Conservation (phyloP, 1,140 invertebrate species). For the Euwallacea fornicatus region DNA sequence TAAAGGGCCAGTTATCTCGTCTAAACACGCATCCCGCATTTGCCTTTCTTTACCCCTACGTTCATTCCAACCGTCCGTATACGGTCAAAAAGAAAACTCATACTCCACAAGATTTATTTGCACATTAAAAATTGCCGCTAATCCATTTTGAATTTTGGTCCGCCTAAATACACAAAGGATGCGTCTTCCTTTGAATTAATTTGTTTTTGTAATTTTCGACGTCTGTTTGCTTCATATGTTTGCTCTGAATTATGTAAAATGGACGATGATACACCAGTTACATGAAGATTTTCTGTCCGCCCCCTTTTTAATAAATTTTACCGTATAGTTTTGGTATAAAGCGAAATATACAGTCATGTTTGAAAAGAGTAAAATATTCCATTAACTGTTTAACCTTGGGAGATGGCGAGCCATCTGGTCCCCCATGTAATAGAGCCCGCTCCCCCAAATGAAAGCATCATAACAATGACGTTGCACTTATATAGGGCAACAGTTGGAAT, state of each 20-base stretch:
- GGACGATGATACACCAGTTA: conserved; percentile 6
- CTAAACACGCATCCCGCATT: conserved; percentile 36
- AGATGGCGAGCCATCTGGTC: conserved; percentile 9
- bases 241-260: conserved; percentile 33
- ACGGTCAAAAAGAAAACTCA: conserved; percentile 37
- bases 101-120: conserved; percentile 39
- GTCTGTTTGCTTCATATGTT: conserved; percentile 35
- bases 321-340: not conserved
- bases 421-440: conserved; percentile 7
- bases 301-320: not conserved
- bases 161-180: conserved; percentile 38
- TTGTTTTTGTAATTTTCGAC: conserved; percentile 38
- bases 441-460: conserved; percentile 9
- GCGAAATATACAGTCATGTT: not conserved
- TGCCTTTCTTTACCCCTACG: conserved; percentile 35
- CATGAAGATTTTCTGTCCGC: not conserved
- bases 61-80: conserved; percentile 13
- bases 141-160: conserved; percentile 39
- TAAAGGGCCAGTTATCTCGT: conserved; percentile 39
- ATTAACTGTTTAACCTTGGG: not conserved
- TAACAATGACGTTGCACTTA: conserved; percentile 24
- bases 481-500: conserved; percentile 11
- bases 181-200: conserved; percentile 39
- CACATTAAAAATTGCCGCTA: conserved; percentile 40
- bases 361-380: not conserved